phyloP scores from a whole-genome alignment of 1,140 invertebrate genomes.

The Drosophila parabipectinata region DNA sequence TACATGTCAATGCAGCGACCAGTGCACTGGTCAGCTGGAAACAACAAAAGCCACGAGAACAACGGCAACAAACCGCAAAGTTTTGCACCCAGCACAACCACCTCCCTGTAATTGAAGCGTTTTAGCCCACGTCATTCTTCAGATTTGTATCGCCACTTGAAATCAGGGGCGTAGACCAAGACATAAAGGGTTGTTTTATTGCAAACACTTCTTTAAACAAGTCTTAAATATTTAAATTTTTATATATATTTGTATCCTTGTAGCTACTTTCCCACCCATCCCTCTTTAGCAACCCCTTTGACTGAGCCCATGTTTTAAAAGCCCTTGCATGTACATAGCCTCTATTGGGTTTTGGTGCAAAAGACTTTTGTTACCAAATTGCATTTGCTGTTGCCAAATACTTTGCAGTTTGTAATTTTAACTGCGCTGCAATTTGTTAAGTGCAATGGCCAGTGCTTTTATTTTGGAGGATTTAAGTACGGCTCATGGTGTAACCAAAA shows the following conservation, averaged over 20 bases:
- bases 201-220: neutral
- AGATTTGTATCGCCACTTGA: constrained; percentile 43
- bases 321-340: constrained; percentile 33
- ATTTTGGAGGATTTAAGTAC: constrained; percentile 21
- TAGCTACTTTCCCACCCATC: too few species aligned
- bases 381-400: constrained; percentile 63
- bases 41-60: constrained; percentile 28
- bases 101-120: constrained; percentile 56
- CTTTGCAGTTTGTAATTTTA: constrained; percentile 79
- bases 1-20: constrained; percentile 74
- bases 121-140: constrained; percentile 63
- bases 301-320: constrained; percentile 6
- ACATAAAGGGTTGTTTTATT: neutral
- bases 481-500: constrained; percentile 10
- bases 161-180: constrained; percentile 4
- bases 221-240: neutral
- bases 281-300: neutral
- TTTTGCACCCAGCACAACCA: constrained; percentile 44
- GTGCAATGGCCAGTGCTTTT: constrained; percentile 42
- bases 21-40: constrained; percentile 11
- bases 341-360: constrained; percentile 28
- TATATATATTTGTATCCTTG: too few species aligned
- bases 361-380: constrained; percentile 67
- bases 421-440: constrained; percentile 76
- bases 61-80: constrained; percentile 35